phyloP scores from a whole-genome alignment of 2,113 vertebrate species.

The Eretmochelys imbricata region DNA sequence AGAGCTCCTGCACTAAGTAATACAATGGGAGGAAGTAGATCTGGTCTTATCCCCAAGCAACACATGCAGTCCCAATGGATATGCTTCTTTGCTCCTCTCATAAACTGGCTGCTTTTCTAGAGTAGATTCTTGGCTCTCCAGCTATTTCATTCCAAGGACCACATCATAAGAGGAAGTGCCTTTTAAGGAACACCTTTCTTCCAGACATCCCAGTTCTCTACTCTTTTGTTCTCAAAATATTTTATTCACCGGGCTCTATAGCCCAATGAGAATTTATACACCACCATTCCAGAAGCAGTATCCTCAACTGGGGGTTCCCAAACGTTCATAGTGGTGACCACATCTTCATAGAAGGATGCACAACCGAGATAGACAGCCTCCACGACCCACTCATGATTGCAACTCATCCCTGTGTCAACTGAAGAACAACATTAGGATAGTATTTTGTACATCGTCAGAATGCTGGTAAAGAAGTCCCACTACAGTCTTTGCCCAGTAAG shows the following conservation, averaged over 20 bases:
- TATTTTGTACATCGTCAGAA: no score
- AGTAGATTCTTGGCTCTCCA: not conserved
- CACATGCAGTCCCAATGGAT: no score
- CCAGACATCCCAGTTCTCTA: not conserved
- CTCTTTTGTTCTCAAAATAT: not conserved
- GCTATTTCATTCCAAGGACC: not conserved
- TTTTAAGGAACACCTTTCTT: not conserved
- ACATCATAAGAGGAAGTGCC: not conserved
- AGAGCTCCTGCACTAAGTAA: no score
- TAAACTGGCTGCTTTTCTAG: not conserved
- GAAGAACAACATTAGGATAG: no score
- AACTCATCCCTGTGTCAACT: no score
- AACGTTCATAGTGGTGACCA: not conserved
- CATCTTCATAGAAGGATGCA: not conserved
- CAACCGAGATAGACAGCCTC: no score
- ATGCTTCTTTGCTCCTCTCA: not conserved
- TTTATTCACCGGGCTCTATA: not conserved
- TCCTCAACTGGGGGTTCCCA: not conserved
- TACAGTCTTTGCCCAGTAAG: not conserved
- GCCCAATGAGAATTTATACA: not conserved
- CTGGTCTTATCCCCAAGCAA: no score
- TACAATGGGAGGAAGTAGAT: no score
- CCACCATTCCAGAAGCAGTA: not conserved
- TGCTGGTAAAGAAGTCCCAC: no score
- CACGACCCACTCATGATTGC: no score